Evolutionary conservation across 2,888 invertebrate species (phyloP).

Genomic region (Spilarctia lutea): DNA sequence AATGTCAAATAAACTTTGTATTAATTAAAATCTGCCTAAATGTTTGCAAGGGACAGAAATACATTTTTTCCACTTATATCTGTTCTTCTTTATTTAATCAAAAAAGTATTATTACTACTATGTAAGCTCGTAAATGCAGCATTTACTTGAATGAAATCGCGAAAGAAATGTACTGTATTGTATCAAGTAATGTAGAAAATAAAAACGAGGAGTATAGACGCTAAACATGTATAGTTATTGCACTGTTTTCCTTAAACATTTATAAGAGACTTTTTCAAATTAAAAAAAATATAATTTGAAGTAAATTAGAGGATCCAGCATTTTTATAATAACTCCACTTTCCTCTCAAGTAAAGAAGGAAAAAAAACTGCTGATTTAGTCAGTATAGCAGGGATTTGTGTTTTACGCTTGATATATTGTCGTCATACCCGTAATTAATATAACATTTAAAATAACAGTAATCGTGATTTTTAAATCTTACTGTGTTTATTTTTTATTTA

Average conservation of each 20-base stretch:
- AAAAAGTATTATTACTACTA: no score
- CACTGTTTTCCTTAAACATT: background rate
- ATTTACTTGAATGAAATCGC: no score
- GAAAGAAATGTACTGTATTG: no score
- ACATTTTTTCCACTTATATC: no score
- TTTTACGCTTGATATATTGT: background rate
- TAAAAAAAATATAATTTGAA: background rate
- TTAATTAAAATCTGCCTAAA: background rate
- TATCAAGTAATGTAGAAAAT: no score
- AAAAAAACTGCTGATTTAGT: background rate
- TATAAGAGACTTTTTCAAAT: background rate
- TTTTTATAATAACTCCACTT: background rate
- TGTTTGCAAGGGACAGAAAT: background rate
- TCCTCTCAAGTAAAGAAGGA: background rate
- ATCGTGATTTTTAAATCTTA: background rate
- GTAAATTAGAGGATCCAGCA: background rate
- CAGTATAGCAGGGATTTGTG: background rate
- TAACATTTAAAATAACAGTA: background rate
- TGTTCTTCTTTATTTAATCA: no score
- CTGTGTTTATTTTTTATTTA: background rate
- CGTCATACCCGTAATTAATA: background rate
- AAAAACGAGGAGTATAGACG: no score
- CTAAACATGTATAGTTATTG: no score
- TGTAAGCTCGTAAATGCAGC: no score
- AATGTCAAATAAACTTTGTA: background rate